Evolutionary conservation across 2,797 vertebrate genomes (phyloP).

Genomic region (Pseudocheirus occidentalis): DNA sequence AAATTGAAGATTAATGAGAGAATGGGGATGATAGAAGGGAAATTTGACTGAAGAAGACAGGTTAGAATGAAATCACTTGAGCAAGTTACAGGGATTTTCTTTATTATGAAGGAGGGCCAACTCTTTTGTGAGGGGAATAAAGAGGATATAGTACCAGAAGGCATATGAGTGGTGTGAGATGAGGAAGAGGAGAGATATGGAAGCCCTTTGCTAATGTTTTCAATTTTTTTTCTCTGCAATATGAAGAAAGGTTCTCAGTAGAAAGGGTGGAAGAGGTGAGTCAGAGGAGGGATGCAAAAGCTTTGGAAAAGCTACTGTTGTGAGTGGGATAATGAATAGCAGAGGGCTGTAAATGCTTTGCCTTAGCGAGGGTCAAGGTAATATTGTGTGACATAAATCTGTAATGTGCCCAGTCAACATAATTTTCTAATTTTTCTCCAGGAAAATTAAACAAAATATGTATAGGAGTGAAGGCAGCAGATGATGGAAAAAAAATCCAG

Average conservation of each 20-base stretch:
- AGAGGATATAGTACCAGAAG: not conserved
- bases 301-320: not conserved
- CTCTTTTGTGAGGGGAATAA: not conserved
- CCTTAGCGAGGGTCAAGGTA: not conserved
- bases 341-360: not conserved
- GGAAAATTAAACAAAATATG: not conserved
- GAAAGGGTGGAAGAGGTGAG: not conserved
- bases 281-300: not conserved
- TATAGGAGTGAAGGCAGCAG: not conserved
- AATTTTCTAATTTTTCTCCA: not conserved
- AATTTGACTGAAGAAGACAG: not conserved
- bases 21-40: not conserved
- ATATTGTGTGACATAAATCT: not conserved
- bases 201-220: not conserved
- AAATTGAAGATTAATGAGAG: not conserved
- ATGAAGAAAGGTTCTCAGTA: not conserved
- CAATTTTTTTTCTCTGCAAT: not conserved
- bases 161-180: not conserved
- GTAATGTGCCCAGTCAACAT: not conserved
- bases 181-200: not conserved
- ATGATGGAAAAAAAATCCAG: not conserved
- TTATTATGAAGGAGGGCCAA: not conserved
- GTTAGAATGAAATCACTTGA: no score
- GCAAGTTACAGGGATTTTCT: no score
- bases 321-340: not conserved